Evolutionary conservation across 1,140 invertebrate genomes (phyloP), one percentile per base, ranked within the genome.

Genomic region (Mizuhopecten yessoensis): DNA sequence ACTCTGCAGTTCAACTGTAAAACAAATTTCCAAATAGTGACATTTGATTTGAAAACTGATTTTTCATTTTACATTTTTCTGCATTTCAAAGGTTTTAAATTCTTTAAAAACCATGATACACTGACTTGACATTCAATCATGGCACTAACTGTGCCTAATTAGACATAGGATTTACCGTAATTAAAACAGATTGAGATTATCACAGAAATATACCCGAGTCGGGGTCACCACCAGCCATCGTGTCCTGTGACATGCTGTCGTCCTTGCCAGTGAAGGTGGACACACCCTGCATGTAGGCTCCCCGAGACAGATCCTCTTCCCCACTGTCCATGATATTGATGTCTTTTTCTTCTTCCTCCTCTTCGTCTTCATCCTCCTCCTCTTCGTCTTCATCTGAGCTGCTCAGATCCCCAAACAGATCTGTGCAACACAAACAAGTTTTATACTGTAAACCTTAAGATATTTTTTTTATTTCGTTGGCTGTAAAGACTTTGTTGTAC

Each of bases 301-400:
- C 15, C 94, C 29, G 90, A 33, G 94, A 94, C 13, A 92, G 90
- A 5, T 96, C 95, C 75, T 96, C 95, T 88, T 96, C 95, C 34
- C 95, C 94, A 90, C 94, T 95, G 92, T 96, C 95, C 94, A 96
- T 94, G 23, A 96, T 95, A 88, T 96, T 96, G 5, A 96, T 91
- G 91, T 96, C 95, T 86, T 95, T 95, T 49, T 96, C 95, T 89
- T 96, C 95, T n/a, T 96, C 95, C 33, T 95, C 94, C n/a, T 95
- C 94, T 75, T 75, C 57, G 23, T 75, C 57, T 75, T 75, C 57
- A 1, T 75, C 57, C 2, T 75, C 57, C 49, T 96, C 95, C 90
- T 96, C 95, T 15, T 96, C 95, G 33, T n/a, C n/a, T n/a, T 95
- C 94, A 34, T 95, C 94, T 39, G 95, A 95, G 34, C 95, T 95